Percentiles rank a stretch among this genome's conserved stretches.
Conservation (phyloP, 2,888 invertebrate genomes). For the Scaptomyza parva region DNA sequence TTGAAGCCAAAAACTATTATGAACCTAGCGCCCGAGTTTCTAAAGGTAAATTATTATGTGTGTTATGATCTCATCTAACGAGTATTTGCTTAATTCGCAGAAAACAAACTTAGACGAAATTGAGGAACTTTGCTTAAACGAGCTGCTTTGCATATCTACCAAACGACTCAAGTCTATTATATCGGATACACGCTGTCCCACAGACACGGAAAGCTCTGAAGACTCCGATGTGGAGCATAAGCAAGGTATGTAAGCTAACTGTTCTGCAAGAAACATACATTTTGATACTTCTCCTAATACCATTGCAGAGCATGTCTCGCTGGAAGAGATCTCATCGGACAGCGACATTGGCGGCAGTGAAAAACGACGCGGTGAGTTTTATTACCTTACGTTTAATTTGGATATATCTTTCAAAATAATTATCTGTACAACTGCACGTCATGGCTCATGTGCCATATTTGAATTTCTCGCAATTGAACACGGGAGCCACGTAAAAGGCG, state of each 20-base stretch:
- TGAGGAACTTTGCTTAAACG: conserved; percentile 87
- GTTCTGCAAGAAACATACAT: not conserved
- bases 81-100: conserved; percentile 47
- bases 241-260: conserved; percentile 79
- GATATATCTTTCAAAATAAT: conserved; percentile 8
- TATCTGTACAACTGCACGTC: conserved; percentile 47
- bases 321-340: conserved; percentile 87
- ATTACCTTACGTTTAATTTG: conserved; percentile 51
- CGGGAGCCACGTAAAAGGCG: conserved; percentile 78
- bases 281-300: not conserved
- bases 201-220: conserved; percentile 84
- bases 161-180: conserved; percentile 87
- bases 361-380: conserved; percentile 58
- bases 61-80: not conserved
- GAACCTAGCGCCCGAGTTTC: conserved; percentile 86
- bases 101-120: conserved; percentile 85
- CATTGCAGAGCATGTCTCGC: conserved; percentile 86
- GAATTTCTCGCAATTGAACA: conserved; percentile 70
- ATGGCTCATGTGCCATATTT: conserved; percentile 60
- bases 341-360: conserved; percentile 79
- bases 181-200: conserved; percentile 82
- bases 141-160: conserved; percentile 87
- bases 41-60: conserved; percentile 81
- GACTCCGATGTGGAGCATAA: conserved; percentile 83
- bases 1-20: conserved; percentile 87